Evolutionary conservation across 2,888 invertebrate genomes (phyloP).

Genomic region (Opisthograptis luteolata): DNA sequence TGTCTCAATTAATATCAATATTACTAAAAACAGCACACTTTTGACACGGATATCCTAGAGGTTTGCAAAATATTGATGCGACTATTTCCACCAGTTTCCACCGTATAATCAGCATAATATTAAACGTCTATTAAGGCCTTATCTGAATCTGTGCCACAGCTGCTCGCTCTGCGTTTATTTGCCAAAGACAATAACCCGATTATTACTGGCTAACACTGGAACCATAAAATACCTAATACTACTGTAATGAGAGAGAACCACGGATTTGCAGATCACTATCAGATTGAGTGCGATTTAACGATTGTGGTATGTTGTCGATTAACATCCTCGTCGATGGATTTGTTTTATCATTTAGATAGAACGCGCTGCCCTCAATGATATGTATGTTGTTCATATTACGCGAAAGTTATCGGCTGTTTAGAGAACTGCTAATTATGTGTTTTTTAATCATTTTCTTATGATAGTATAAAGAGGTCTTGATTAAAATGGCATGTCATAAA

Average conservation of each 20-base stretch:
- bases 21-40: no score
- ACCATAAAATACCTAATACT: constrained; percentile 9
- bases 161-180: background rate
- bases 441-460: no score
- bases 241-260: constrained; percentile 31
- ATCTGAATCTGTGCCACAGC: constrained; percentile 30
- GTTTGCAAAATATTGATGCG: no score
- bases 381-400: no score
- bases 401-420: no score
- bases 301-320: constrained; percentile 47
- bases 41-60: no score
- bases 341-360: background rate
- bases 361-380: no score
- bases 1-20: no score
- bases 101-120: background rate
- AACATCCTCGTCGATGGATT: constrained; percentile 6
- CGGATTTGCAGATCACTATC: constrained; percentile 40
- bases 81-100: no score
- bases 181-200: constrained; percentile 63
- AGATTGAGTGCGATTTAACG: constrained; percentile 28
- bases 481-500: no score
- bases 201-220: constrained; percentile 29
- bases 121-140: constrained; percentile 4
- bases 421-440: no score
- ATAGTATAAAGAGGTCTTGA: no score